Percentiles rank a stretch among this genome's conserved stretches.
These are phyloP conservation scores for Xanthia togata DNA, from an alignment of 2,888 invertebrate genomes.

Conservation along the genomic window DNA sequence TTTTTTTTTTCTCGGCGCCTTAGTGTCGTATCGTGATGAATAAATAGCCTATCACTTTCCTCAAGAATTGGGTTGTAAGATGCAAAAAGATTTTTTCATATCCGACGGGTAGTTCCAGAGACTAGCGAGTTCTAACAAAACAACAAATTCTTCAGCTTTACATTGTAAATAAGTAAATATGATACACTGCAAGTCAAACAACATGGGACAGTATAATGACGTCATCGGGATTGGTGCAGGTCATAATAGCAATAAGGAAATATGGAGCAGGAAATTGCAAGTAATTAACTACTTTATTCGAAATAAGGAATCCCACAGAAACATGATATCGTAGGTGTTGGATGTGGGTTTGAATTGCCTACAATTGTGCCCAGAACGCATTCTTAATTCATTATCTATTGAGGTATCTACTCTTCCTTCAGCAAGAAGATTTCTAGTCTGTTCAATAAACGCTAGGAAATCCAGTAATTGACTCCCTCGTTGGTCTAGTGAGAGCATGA, in stretches of 20 bases:
- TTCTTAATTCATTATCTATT: slow-evolving; percentile 48
- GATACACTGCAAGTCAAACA: background rate
- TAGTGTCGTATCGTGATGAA: too few relatives aligned
- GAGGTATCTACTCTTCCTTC: slow-evolving; percentile 21
- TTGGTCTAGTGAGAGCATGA: too few relatives aligned
- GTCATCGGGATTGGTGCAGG: background rate
- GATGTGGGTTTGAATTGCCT: slow-evolving; percentile 47
- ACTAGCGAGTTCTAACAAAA: too few relatives aligned
- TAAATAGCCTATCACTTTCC: too few relatives aligned
- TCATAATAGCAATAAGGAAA: slow-evolving; percentile 1
- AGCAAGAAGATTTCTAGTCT: background rate
- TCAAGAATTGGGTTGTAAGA: too few relatives aligned
- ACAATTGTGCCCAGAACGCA: slow-evolving; percentile 45
- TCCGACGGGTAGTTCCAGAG: too few relatives aligned
- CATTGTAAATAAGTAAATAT: background rate
- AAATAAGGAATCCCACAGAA: slow-evolving; percentile 40
- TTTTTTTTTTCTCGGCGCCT: too few relatives aligned
- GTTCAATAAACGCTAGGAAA: background rate
- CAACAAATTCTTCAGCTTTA: too few relatives aligned
- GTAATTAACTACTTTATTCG: slow-evolving; percentile 44
- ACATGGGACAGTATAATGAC: background rate
- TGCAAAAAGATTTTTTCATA: too few relatives aligned
- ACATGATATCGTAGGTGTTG: slow-evolving; percentile 42
- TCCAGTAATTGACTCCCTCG: background rate
- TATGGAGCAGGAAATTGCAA: slow-evolving; percentile 16